Percentiles rank a stretch among this genome's conserved stretches.
Conservation (phyloP, 1,140 invertebrate species). For the Battus philenor region DNA sequence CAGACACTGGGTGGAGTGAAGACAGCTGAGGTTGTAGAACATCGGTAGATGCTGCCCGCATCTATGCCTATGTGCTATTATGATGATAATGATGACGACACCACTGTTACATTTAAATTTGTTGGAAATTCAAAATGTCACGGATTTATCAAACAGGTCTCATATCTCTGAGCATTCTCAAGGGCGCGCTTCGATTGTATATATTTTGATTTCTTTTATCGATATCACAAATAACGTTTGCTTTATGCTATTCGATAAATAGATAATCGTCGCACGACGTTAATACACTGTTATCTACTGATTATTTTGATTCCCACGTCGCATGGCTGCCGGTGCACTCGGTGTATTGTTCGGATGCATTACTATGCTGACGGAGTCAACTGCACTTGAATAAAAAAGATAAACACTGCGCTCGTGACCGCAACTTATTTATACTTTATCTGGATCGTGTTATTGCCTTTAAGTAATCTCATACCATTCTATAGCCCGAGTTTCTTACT, state of each 20-base stretch:
- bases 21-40: no score
- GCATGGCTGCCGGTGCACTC: not conserved
- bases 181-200: not conserved
- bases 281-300: conserved; percentile 9
- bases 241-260: not conserved
- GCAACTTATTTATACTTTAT: no score
- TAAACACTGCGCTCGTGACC: conserved; percentile 8
- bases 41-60: no score
- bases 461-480: no score
- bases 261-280: conserved; percentile 8
- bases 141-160: no score
- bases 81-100: conserved; percentile 1
- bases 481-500: no score
- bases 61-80: no score
- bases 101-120: no score
- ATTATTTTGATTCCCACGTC: conserved; percentile 8
- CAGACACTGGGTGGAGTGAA: no score
- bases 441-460: no score
- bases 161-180: not conserved
- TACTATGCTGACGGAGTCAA: conserved; percentile 5
- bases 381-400: conserved; percentile 12
- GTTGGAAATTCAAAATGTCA: no score
- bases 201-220: conserved; percentile 10
- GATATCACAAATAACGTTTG: not conserved
- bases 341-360: conserved; percentile 6